phyloP scores from a whole-genome alignment of 1,140 invertebrate genomes.

The Pemphigus obesinymphae region DNA sequence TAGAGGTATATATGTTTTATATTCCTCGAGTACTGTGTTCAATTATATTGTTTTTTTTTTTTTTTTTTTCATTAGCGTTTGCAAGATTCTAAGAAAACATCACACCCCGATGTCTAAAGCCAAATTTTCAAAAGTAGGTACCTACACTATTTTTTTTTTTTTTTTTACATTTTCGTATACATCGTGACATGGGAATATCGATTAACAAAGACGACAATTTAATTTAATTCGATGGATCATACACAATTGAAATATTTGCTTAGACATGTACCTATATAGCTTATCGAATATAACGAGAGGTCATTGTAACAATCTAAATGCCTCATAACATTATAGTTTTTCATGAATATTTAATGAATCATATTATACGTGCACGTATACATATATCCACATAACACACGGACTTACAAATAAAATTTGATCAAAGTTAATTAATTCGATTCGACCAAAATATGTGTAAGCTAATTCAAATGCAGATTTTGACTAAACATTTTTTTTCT shows the following conservation, averaged over 20 bases:
- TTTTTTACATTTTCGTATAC: neutral
- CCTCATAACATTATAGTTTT: neutral
- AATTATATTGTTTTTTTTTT: neutral
- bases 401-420: neutral
- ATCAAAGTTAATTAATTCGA: neutral
- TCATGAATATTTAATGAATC: constrained; percentile 1
- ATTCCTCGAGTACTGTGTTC: neutral
- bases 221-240: neutral
- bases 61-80: neutral
- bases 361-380: neutral
- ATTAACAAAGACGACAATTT: neutral
- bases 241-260: neutral
- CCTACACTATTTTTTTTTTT: no score
- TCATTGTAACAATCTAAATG: neutral
- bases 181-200: neutral
- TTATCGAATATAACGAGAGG: neutral
- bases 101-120: neutral
- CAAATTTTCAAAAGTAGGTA: neutral
- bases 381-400: neutral
- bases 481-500: no score
- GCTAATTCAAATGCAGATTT: no score
- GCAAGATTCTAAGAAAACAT: neutral
- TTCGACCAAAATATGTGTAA: neutral
- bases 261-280: neutral
- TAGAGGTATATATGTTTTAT: neutral